Conservation (phyloP, 2,888 invertebrate species). For the Pristionchus fissidentatus region DNA sequence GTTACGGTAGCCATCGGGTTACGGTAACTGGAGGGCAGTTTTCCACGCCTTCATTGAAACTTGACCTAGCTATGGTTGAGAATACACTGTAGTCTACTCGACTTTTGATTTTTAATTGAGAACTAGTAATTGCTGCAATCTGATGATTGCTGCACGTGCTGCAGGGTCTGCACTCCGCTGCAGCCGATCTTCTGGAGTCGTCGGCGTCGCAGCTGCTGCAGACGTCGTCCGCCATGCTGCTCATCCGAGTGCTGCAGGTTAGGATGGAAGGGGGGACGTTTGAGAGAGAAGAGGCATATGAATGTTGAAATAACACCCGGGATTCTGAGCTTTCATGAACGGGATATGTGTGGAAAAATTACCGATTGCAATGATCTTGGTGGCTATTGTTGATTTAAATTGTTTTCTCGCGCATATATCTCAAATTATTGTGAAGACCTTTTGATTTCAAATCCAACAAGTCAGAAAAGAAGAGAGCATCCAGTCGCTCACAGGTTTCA, state of each 20-base stretch:
- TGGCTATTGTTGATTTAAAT: too few relatives aligned
- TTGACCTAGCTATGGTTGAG: neutral
- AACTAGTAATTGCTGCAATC: neutral
- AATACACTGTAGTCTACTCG: neutral
- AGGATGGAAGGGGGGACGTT: neutral
- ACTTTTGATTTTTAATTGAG: neutral
- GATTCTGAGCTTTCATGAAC: neutral
- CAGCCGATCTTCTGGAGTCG: constrained; percentile 37
- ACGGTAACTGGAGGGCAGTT: too few relatives aligned
- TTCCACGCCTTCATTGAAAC: too few relatives aligned
- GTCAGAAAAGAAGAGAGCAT: too few relatives aligned
- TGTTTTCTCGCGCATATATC: too few relatives aligned
- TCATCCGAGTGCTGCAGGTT: constrained; percentile 39
- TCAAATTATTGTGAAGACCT: too few relatives aligned
- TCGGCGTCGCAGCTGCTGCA: neutral
- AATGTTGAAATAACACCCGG: neutral
- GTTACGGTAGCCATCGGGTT: too few relatives aligned
- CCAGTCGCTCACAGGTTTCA: too few relatives aligned
- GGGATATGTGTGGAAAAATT: neutral
- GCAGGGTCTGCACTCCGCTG: constrained; percentile 30
- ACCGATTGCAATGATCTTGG: neutral
- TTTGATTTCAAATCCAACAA: too few relatives aligned
- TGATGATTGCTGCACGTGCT: neutral
- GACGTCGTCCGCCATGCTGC: constrained; percentile 18
- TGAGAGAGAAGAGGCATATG: neutral